These are phyloP conservation scores for Psilopogon haemacephalus DNA, from an alignment of 2,113 vertebrate species.

Conservation along the genomic window DNA sequence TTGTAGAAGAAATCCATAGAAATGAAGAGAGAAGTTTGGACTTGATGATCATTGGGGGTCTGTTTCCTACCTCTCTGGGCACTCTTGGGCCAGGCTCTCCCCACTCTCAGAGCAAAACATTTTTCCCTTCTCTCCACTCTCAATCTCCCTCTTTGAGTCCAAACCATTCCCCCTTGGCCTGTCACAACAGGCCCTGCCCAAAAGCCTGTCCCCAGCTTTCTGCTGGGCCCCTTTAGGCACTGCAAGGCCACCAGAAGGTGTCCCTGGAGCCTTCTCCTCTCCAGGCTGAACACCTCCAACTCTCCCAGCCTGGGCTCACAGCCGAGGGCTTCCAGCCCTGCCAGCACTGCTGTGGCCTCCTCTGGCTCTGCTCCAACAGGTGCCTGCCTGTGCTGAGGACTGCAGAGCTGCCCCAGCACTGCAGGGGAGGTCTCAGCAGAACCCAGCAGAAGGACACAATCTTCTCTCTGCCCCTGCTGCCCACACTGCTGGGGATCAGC, in stretches of 20 bases:
- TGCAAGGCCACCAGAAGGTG: not conserved
- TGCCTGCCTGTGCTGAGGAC: not conserved
- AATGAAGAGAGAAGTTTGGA: not conserved
- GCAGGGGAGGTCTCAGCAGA: not conserved
- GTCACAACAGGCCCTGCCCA: too few relatives aligned
- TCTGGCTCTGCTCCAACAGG: too few relatives aligned
- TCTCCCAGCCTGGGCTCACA: too few relatives aligned
- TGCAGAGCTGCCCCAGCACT: not conserved
- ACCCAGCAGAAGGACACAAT: not conserved
- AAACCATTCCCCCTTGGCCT: not conserved
- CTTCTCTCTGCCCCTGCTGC: not conserved
- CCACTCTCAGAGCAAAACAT: too few relatives aligned
- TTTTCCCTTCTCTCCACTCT: too few relatives aligned
- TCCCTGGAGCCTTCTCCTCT: not conserved
- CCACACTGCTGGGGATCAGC: not conserved
- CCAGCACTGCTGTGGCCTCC: too few relatives aligned
- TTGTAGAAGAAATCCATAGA: not conserved
- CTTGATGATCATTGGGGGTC: too few relatives aligned
- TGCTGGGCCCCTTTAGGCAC: accelerated
- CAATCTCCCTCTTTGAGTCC: too few relatives aligned
- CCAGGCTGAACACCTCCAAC: not conserved
- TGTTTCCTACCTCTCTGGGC: too few relatives aligned
- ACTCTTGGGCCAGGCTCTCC: too few relatives aligned
- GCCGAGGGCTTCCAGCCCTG: too few relatives aligned
- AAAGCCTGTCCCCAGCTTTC: not conserved